Base-by-base conservation (phyloP, 2,888 invertebrate genomes). In the Augiades crinisus region DNA sequence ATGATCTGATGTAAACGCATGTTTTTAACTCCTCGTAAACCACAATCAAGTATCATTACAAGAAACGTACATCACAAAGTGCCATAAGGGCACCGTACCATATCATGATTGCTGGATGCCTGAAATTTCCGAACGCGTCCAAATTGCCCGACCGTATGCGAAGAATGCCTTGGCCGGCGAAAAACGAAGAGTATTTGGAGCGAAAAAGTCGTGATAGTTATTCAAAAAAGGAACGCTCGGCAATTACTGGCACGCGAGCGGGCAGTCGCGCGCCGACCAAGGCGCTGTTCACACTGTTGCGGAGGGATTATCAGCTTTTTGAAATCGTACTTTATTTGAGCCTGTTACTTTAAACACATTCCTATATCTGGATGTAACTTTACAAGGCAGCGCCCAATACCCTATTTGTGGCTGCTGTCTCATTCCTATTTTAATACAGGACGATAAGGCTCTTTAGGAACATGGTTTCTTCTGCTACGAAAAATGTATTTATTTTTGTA, bases 141-240 rank as follows among this genome's bases (percentile, higher is more conserved):
- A 83, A 80, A 83, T 81, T 81, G 74, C 68, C 68, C 62, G 81
- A 75, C 82, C 66, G 80, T 83, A 86, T 85, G 87, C 81, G 68
- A 70, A 72, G 88, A 84, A 89, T 87, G 78, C 79, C 70, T 77
- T 71, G 65, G 65, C 63, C 61, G 53, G 55, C 70, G 65, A 70
- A 77, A 75, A 77, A 82, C 30, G 51, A 81, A 75, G 76, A 75
- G 69, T 76, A 81, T 81, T 78, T 81, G 79, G 85, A 85, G 82
- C 86, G 86, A 88, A 89, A 86, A 81, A 88, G 83, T 89, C 89
- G 88, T 89, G 87, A 88, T 88, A 84, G 84, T 82, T 83, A 78
- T 84, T 85, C 82, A 80, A 85, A 88, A 88, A 88, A 86, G 81
- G 85, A 83, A 87, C 82, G 74, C 70, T 68, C 68, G 68, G 77